phyloP scores from a whole-genome alignment of 1,140 invertebrate genomes.

The Drosophila oshimai region DNA sequence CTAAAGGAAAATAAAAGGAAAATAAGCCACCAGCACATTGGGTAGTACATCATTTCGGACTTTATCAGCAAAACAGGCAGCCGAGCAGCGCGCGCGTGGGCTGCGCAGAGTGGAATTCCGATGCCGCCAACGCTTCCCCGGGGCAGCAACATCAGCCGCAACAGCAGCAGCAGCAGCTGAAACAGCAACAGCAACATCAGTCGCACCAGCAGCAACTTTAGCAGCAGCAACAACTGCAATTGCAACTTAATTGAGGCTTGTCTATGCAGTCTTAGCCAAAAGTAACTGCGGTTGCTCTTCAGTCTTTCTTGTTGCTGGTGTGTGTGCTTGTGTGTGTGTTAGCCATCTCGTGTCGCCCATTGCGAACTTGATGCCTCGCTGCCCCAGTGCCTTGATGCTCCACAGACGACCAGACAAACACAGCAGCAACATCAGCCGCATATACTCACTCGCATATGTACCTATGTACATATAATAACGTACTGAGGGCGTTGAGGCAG shows the following conservation, averaged over 20 bases:
- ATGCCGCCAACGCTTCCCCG: conserved; percentile 61
- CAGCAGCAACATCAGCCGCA: conserved; percentile 49
- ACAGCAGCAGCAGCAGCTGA: conserved; percentile 5
- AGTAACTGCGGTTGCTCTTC: conserved; percentile 72
- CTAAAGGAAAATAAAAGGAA: conserved; percentile 19
- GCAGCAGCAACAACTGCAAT: conserved; percentile 56
- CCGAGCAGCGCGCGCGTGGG: conserved; percentile 61
- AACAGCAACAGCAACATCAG: conserved; percentile 7
- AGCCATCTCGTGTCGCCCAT: conserved; percentile 51
- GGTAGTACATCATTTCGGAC: conserved; percentile 80
- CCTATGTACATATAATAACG: conserved; percentile 49
- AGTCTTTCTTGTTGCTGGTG: neutral
- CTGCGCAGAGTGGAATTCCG: conserved; percentile 60
- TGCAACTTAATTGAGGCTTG: conserved; percentile 80
- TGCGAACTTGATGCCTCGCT: conserved; percentile 77
- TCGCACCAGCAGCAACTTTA: conserved; percentile 13
- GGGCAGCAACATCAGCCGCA: conserved; percentile 11
- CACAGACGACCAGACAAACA: conserved; percentile 75
- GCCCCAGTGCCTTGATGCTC: conserved; percentile 80
- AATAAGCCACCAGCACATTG: conserved; percentile 57
- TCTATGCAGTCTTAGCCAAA: conserved; percentile 61
- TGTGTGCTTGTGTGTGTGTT: conserved; percentile 10
- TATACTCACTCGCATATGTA: neutral
- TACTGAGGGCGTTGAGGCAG: conserved; percentile 75
- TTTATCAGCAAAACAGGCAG: conserved; percentile 69